phyloP scores from a whole-genome alignment of 2,888 invertebrate genomes.

The Orchesella flavescens region DNA sequence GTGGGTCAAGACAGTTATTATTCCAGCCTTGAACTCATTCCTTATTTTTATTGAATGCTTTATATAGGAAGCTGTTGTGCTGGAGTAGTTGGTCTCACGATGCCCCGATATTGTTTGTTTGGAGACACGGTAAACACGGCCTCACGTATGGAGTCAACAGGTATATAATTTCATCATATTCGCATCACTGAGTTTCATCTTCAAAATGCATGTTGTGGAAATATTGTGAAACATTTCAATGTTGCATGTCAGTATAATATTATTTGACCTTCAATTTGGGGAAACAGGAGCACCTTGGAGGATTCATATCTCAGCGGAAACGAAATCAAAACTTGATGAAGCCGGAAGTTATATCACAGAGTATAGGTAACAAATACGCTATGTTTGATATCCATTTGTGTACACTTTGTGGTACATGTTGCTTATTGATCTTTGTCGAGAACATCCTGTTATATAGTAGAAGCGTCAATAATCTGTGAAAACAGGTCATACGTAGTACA shows the following conservation, averaged over 20 bases:
- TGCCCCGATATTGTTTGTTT: conserved; percentile 93
- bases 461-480: too few species aligned
- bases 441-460: neutral
- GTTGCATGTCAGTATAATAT: neutral
- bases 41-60: neutral
- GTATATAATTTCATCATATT: conserved; percentile 75
- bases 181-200: neutral
- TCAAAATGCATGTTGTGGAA: neutral
- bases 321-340: conserved; percentile 83
- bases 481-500: too few species aligned
- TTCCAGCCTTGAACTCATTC: too few species aligned
- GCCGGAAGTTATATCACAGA: conserved; percentile 89
- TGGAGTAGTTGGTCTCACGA: conserved; percentile 83
- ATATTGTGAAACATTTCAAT: too few species aligned
- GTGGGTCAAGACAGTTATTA: neutral
- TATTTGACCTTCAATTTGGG: conserved; percentile 15
- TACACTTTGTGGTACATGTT: neutral
- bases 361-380: conserved; percentile 75
- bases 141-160: conserved; percentile 90
- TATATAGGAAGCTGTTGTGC: conserved; percentile 86
- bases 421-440: too few species aligned
- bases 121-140: conserved; percentile 94
- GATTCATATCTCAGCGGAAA: conserved; percentile 90
- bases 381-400: neutral
- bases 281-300: conserved; percentile 87